These are phyloP conservation scores for Orchesella flavescens DNA, from an alignment of 2,888 invertebrate genomes.

Conservation along the genomic window DNA sequence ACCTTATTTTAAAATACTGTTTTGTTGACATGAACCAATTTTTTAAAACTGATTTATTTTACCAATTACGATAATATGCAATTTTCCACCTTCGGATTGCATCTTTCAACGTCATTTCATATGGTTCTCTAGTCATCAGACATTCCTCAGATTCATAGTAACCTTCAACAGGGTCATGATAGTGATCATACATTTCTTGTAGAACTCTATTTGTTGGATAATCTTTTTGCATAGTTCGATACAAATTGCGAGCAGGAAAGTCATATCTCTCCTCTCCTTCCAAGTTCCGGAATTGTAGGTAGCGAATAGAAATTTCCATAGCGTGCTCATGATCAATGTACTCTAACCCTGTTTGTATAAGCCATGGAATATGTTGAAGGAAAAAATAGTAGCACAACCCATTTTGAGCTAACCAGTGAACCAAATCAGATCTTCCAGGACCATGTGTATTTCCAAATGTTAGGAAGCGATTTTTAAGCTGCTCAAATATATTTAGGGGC, in stretches of 20 bases:
- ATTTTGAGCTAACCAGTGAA: constrained; percentile 46
- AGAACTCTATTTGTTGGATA: constrained; percentile 46
- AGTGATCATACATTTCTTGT: constrained; percentile 49
- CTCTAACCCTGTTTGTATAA: constrained; percentile 39
- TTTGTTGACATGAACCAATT: no score
- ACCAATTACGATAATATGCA: constrained; percentile 53
- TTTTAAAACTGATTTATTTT: no score
- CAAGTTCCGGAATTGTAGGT: constrained; percentile 50
- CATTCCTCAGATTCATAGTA: constrained; percentile 48
- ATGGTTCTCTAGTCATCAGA: constrained; percentile 27
- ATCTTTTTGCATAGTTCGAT: constrained; percentile 53
- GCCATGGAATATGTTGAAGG: constrained; percentile 34
- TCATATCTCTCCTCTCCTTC: constrained; percentile 50
- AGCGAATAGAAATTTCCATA: constrained; percentile 43
- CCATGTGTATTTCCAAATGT: constrained; percentile 37
- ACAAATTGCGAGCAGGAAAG: constrained; percentile 48
- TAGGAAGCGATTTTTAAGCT: constrained; percentile 29
- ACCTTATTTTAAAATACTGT: neutral
- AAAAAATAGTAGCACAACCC: constrained; percentile 41
- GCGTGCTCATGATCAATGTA: constrained; percentile 43
- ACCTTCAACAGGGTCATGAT: constrained; percentile 19
- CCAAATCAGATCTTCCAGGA: constrained; percentile 26
- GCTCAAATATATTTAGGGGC: constrained; percentile 38
- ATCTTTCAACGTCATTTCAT: constrained; percentile 7
- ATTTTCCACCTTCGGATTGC: constrained; percentile 24